Conservation (phyloP, 2,113 vertebrate genomes). For the Podocnemis expansa region DNA sequence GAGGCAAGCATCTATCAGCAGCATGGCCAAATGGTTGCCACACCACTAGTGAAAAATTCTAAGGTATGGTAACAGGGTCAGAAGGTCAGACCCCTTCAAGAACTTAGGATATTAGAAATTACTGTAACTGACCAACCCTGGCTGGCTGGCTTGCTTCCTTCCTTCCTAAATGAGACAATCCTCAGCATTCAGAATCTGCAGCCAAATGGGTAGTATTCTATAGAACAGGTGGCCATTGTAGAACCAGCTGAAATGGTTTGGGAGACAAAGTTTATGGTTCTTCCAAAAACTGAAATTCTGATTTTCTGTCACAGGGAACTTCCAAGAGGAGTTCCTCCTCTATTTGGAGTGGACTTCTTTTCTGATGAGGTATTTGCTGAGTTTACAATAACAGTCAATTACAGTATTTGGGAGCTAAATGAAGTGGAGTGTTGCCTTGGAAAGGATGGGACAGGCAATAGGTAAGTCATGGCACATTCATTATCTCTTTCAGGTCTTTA, state of each 20-base stretch:
- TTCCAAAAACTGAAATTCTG: background rate
- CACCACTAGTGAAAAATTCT: background rate
- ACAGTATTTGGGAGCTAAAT: background rate
- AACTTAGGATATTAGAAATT: background rate
- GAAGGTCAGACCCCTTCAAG: background rate
- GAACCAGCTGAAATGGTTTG: background rate
- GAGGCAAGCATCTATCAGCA: too few species aligned
- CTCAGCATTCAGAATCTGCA: accelerated
- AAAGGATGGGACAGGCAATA: background rate
- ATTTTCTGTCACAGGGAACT: background rate
- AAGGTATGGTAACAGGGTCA: background rate
- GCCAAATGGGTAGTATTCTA: background rate
- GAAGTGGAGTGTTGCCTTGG: background rate
- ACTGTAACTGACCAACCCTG: background rate
- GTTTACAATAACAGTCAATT: background rate
- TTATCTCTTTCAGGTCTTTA: background rate
- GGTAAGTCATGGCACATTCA: background rate
- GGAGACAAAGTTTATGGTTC: background rate
- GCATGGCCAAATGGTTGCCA: background rate
- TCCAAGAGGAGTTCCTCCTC: background rate
- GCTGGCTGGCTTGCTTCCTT: background rate
- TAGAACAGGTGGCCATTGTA: background rate
- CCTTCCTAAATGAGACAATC: background rate
- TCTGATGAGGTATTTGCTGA: background rate
- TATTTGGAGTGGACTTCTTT: background rate